These are phyloP conservation scores for Alcedo atthis DNA, from an alignment of 2,797 vertebrate genomes.

Conservation along the genomic window DNA sequence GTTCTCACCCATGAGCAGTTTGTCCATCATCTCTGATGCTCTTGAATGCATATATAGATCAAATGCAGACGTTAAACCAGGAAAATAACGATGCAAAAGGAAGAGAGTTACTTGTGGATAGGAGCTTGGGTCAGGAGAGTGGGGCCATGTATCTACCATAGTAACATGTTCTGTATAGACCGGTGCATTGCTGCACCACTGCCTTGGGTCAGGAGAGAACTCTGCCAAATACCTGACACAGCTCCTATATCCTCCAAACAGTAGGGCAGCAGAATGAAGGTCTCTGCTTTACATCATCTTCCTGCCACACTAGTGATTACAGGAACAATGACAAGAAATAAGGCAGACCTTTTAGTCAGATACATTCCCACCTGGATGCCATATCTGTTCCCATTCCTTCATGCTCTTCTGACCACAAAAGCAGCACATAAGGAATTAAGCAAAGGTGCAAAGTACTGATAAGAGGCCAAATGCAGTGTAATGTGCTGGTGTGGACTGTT, in stretches of 20 bases:
- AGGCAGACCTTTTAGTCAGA: not conserved
- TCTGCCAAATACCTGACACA: not conserved
- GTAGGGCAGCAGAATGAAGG: not conserved
- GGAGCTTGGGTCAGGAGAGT: not conserved
- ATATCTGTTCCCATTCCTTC: not conserved
- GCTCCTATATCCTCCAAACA: not conserved
- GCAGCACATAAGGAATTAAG: not conserved
- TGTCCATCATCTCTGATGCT: not conserved
- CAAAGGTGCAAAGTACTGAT: not conserved
- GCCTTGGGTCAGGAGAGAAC: not conserved
- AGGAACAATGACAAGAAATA: accelerated
- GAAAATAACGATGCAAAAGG: not conserved
- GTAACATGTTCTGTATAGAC: not conserved
- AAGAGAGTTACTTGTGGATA: not conserved
- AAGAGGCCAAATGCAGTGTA: not conserved
- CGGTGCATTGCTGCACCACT: not conserved
- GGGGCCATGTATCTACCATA: not conserved
- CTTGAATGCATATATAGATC: not conserved
- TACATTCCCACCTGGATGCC: not conserved
- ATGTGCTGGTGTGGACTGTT: not conserved
- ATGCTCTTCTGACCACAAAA: not conserved
- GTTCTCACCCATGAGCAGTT: not conserved
- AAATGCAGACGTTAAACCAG: not conserved
- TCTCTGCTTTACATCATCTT: not conserved
- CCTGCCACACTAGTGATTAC: not conserved